Conservation (phyloP, 2,113 vertebrate genomes). For the Pluvialis apricaria region DNA sequence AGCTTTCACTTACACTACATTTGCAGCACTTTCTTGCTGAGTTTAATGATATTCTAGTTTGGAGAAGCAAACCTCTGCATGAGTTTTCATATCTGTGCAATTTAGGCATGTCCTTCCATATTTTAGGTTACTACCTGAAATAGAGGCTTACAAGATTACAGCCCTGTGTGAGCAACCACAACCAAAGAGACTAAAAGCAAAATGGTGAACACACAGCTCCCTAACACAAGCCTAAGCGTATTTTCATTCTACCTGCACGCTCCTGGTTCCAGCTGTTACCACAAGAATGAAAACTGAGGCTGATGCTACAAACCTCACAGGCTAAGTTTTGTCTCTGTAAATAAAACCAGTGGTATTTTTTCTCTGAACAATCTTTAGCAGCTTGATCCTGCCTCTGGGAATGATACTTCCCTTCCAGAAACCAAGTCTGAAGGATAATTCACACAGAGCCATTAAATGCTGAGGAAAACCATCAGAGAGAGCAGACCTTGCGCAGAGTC, state of each 20-base stretch:
- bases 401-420: background rate
- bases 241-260: background rate
- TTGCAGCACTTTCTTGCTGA: background rate
- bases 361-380: background rate
- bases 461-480: background rate
- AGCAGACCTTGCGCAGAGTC: fast-evolving
- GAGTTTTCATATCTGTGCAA: background rate
- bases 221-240: background rate
- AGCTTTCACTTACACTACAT: background rate
- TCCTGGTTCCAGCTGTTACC: background rate
- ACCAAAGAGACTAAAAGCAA: background rate
- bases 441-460: background rate
- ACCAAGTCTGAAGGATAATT: background rate
- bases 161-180: background rate
- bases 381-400: background rate
- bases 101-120: background rate
- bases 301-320: background rate
- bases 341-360: background rate
- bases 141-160: background rate
- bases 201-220: background rate
- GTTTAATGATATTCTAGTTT: background rate
- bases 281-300: background rate
- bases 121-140: background rate
- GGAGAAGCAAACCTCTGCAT: background rate
- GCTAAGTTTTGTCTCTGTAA: background rate